phyloP scores from a whole-genome alignment of 1,140 invertebrate species.

The Zaprionus capensis region DNA sequence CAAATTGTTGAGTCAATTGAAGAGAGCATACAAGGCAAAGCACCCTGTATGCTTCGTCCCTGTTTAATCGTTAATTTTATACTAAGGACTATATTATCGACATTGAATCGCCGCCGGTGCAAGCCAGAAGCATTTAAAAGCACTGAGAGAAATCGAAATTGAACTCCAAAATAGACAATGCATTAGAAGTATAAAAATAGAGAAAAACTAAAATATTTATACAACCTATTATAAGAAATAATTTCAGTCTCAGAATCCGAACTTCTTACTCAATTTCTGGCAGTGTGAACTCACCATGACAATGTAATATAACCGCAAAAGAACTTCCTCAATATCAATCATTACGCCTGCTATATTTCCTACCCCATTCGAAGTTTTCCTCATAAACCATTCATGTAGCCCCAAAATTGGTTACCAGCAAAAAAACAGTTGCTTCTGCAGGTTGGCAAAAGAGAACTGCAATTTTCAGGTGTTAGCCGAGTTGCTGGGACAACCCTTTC shows the following conservation, averaged over 20 bases:
- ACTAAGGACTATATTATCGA: conserved; percentile 72
- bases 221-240: not conserved
- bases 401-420: conserved; percentile 27
- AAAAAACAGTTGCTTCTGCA: conserved; percentile 51
- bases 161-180: accelerated
- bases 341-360: conserved; percentile 72
- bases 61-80: conserved; percentile 68
- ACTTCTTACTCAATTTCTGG: not conserved
- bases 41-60: conserved; percentile 55
- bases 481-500: conserved; percentile 67
- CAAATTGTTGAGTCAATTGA: not conserved
- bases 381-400: conserved; percentile 64
- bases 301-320: conserved; percentile 61
- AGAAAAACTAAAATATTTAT: not conserved
- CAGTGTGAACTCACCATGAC: conserved; percentile 44
- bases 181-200: not conserved
- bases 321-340: conserved; percentile 81
- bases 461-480: conserved; percentile 75
- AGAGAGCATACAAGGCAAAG: not conserved
- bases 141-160: conserved; percentile 40
- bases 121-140: conserved; percentile 36
- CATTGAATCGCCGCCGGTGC: conserved; percentile 28
- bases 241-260: not conserved
- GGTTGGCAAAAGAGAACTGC: conserved; percentile 52
- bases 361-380: conserved; percentile 64